Conservation (phyloP, 1,140 invertebrate genomes). For the Mamestra configurata region DNA sequence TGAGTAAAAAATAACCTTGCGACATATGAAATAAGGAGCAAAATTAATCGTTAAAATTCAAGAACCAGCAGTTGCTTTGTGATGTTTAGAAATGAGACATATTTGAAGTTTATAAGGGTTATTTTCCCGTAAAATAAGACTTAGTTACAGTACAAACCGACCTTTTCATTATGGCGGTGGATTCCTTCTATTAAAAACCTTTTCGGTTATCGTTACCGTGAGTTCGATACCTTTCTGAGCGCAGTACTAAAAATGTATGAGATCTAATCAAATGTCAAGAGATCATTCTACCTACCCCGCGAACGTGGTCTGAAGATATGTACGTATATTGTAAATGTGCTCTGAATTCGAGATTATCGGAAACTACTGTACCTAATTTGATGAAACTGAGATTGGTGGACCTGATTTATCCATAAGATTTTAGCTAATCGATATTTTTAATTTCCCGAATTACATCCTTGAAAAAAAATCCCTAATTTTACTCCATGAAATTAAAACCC, state of each 20-base stretch:
- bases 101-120: neutral
- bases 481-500: neutral
- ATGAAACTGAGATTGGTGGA: neutral
- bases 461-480: neutral
- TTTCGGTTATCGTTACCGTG: conserved; percentile 10
- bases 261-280: conserved; percentile 21
- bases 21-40: too few species aligned
- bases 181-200: conserved; percentile 28
- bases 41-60: neutral
- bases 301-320: neutral
- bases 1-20: too few species aligned
- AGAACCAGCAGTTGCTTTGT: neutral
- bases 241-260: conserved; percentile 35
- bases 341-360: conserved; percentile 11
- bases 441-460: too few species aligned
- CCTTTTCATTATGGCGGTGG: conserved; percentile 15
- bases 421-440: too few species aligned
- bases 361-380: neutral
- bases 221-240: conserved; percentile 8
- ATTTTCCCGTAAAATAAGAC: neutral
- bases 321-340: conserved; percentile 25
- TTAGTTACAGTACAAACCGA: conserved; percentile 31
- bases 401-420: neutral
- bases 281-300: conserved; percentile 17
- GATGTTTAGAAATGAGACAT: neutral